These are phyloP conservation scores for Gavialis gangeticus DNA, from an alignment of 2,113 vertebrate genomes.

Conservation along the genomic window DNA sequence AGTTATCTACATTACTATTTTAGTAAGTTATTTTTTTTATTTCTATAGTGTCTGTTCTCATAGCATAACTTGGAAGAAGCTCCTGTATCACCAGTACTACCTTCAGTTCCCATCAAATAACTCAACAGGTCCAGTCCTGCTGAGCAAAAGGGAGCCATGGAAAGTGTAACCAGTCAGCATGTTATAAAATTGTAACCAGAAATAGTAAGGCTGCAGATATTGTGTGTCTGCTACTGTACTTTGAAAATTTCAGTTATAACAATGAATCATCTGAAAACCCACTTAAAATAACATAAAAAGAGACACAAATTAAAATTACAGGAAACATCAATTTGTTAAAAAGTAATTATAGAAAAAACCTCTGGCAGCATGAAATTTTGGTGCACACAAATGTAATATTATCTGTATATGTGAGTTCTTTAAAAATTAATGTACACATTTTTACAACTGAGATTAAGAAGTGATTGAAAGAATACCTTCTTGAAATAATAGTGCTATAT, in stretches of 20 bases:
- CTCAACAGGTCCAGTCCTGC: background rate
- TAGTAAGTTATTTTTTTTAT: background rate
- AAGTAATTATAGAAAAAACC: background rate
- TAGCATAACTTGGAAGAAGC: background rate
- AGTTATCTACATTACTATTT: background rate
- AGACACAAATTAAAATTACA: background rate
- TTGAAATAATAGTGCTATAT: background rate
- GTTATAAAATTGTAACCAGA: background rate
- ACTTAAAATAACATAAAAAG: background rate
- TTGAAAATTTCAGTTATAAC: background rate
- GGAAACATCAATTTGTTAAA: background rate
- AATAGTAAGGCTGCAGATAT: background rate
- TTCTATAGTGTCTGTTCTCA: background rate
- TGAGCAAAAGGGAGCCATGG: background rate
- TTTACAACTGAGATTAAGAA: constrained; percentile 20
- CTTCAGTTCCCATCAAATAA: background rate
- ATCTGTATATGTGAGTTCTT: background rate
- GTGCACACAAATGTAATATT: background rate
- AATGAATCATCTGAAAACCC: background rate
- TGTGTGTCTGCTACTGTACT: background rate
- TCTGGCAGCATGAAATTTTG: background rate
- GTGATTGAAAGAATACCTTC: background rate
- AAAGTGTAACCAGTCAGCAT: background rate
- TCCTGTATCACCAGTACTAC: background rate
- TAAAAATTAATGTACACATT: background rate